Conservation (phyloP, 2,113 vertebrate genomes). For the Lathamus discolor region DNA sequence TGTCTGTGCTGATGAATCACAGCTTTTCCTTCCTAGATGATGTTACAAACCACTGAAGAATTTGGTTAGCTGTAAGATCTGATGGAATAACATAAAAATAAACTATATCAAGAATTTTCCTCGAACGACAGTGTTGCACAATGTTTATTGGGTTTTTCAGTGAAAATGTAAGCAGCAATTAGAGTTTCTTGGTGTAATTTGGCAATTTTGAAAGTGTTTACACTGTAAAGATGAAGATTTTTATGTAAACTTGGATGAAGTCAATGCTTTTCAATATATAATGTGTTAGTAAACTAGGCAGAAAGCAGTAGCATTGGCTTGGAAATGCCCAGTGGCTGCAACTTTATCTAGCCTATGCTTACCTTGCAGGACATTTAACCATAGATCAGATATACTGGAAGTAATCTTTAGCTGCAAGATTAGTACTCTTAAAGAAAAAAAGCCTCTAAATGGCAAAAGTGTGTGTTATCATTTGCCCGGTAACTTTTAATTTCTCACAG, state of each 20-base stretch:
- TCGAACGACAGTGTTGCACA: background rate
- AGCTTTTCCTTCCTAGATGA: conserved; percentile 68
- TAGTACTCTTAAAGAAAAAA: background rate
- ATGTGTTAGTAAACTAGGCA: background rate
- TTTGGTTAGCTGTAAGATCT: conserved; percentile 56
- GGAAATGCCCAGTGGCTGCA: background rate
- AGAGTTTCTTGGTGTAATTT: background rate
- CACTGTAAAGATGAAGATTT: background rate
- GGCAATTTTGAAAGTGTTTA: background rate
- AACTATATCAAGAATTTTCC: conserved; percentile 13
- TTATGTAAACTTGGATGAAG: background rate
- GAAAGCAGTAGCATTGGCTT: background rate
- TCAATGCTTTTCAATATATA: background rate
- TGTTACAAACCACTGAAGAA: conserved; percentile 67
- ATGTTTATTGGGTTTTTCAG: conserved; percentile 7
- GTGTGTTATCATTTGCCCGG: background rate
- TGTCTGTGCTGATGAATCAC: conserved; percentile 74
- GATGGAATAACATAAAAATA: conserved; percentile 43
- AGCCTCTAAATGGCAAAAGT: background rate
- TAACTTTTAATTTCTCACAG: background rate
- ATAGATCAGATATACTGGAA: background rate
- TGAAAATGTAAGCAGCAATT: background rate
- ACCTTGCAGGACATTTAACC: background rate
- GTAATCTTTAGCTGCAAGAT: background rate
- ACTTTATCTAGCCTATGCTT: background rate